A percentile compares a stretch with the other conserved stretches of the same genome.
Evolutionary conservation across 2,888 invertebrate species (phyloP).

Genomic region (Pecten maximus): DNA sequence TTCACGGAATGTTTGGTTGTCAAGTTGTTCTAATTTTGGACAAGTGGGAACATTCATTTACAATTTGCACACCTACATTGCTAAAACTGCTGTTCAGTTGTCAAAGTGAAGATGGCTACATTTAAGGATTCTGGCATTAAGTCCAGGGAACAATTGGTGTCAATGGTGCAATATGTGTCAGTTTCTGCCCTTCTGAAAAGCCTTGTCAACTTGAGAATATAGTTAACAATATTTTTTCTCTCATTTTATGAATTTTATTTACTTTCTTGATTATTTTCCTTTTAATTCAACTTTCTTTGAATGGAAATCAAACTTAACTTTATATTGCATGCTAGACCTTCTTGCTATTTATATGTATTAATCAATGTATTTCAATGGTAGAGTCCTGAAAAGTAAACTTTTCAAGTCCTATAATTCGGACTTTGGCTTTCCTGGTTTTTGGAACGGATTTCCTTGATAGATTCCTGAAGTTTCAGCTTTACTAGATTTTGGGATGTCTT

Average conservation of each 20-base stretch:
- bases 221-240: background rate
- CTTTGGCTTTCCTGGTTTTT: too few relatives aligned
- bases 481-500: too few relatives aligned
- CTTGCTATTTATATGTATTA: too few relatives aligned
- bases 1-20: background rate
- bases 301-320: too few relatives aligned
- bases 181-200: background rate
- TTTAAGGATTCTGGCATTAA: background rate
- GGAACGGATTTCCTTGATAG: too few relatives aligned
- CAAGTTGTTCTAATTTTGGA: background rate
- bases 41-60: background rate
- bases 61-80: background rate
- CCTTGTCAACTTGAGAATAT: background rate
- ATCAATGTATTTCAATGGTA: background rate
- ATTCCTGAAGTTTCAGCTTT: too few relatives aligned
- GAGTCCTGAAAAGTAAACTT: background rate
- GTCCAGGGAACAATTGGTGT: background rate
- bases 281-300: too few relatives aligned
- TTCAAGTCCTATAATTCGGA: too few relatives aligned
- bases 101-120: background rate
- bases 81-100: background rate
- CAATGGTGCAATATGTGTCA: background rate
- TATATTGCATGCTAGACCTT: too few relatives aligned
- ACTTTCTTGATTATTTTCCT: too few relatives aligned
- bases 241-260: too few relatives aligned